Conservation (phyloP, 37 sponge, comb jelly and placozoan genomes). For the Diacarnus erythraeanus region DNA sequence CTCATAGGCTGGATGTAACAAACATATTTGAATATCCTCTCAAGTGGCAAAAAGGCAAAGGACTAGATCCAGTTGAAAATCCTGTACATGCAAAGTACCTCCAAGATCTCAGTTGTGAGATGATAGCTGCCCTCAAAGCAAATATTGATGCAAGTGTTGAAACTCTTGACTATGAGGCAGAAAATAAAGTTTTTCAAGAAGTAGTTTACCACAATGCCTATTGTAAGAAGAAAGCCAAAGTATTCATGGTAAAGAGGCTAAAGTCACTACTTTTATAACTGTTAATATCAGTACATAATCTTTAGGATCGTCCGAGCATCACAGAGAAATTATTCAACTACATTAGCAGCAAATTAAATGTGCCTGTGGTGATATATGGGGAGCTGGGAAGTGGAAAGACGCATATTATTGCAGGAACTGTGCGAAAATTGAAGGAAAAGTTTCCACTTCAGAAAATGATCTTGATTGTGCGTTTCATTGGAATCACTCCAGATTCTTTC, state of each 20-base stretch:
- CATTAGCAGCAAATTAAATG: slow-evolving; percentile 16
- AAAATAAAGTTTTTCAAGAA: slow-evolving; percentile 52
- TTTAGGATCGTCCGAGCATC: slow-evolving; percentile 32
- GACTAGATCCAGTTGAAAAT: slow-evolving; percentile 53
- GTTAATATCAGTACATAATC: no score
- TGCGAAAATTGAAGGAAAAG: slow-evolving; percentile 26
- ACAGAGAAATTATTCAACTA: slow-evolving; percentile 35
- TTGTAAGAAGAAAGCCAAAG: slow-evolving; percentile 29
- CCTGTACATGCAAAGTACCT: slow-evolving; percentile 53
- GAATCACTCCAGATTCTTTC: slow-evolving; percentile 57
- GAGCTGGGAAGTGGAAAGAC: slow-evolving; percentile 76
- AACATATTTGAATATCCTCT: slow-evolving; percentile 70
- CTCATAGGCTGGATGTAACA: slow-evolving; percentile 52
- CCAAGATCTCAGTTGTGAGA: slow-evolving; percentile 16
- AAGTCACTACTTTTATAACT: background rate
- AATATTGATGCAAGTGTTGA: slow-evolving; percentile 25
- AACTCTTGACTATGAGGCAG: background rate
- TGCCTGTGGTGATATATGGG: slow-evolving; percentile 75
- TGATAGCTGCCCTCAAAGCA: slow-evolving; percentile 8
- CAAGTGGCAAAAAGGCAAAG: slow-evolving; percentile 63
- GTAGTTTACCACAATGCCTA: slow-evolving; percentile 50
- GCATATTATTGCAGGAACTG: slow-evolving; percentile 60
- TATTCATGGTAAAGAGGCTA: slow-evolving; percentile 30
- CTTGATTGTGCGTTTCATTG: slow-evolving; percentile 69
- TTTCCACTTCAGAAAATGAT: slow-evolving; percentile 16